phyloP scores from a whole-genome alignment of 2,113 vertebrate species.

The Paramisgurnus dabryanus region DNA sequence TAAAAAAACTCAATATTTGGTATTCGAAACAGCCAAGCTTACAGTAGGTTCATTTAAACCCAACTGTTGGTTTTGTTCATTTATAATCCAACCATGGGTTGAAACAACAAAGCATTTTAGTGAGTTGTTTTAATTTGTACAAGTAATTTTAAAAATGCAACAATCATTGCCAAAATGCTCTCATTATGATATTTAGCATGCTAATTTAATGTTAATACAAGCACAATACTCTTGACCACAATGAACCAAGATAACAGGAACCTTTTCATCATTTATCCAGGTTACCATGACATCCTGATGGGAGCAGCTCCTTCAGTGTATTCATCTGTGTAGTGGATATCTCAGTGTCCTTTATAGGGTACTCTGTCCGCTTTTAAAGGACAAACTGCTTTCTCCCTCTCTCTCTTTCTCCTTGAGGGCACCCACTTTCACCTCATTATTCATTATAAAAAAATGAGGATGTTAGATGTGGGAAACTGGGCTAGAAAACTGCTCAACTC shows the following conservation, averaged over 20 bases:
- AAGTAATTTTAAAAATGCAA: no score
- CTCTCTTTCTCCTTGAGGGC: constrained; percentile 24
- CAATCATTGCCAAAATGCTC: no score
- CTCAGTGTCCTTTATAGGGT: constrained; percentile 39
- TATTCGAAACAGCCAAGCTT: no score
- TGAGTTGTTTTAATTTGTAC: background rate
- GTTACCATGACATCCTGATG: constrained; percentile 38
- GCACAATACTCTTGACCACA: background rate
- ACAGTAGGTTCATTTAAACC: no score
- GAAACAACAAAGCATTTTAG: no score
- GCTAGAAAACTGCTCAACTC: constrained; percentile 29
- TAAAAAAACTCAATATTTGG: no score
- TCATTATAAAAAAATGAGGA: constrained; percentile 42
- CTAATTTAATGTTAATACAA: constrained; percentile 14
- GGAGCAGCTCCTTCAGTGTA: constrained; percentile 26
- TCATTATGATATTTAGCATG: background rate
- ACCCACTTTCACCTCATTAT: constrained; percentile 31
- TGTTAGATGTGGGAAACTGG: constrained; percentile 35
- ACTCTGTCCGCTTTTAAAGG: constrained; percentile 28
- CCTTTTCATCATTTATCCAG: constrained; percentile 46
- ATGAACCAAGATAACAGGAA: constrained; percentile 30
- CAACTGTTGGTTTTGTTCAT: no score
- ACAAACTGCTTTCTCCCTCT: constrained; percentile 19
- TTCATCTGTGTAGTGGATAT: background rate
- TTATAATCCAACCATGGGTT: no score